These are phyloP conservation scores for Patagioenas fasciata DNA, from an alignment of 2,113 vertebrate genomes.

Conservation along the genomic window DNA sequence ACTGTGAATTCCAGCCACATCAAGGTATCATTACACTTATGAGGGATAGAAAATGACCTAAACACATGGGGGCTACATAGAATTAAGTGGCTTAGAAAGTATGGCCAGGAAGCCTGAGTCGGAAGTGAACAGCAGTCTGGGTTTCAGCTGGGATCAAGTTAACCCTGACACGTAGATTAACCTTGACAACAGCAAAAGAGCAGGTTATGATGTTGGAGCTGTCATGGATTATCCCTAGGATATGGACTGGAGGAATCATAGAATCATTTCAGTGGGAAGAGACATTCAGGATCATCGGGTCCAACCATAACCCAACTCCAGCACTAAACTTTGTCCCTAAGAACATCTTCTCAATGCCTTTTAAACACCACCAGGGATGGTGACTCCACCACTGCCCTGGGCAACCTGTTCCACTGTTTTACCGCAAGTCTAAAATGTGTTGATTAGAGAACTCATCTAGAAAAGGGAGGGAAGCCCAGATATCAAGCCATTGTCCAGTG, in stretches of 20 bases:
- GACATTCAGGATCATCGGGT: too few species aligned
- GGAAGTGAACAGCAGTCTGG: background rate
- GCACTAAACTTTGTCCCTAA: too few species aligned
- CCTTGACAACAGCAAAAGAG: background rate
- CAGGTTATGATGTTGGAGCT: background rate
- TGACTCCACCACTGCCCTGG: too few species aligned
- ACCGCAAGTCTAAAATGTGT: background rate
- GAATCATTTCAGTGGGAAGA: too few species aligned
- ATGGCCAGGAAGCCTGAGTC: background rate
- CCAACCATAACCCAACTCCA: too few species aligned
- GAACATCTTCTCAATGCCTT: too few species aligned
- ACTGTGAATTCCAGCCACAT: background rate
- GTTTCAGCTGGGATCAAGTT: too few species aligned
- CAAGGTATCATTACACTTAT: background rate
- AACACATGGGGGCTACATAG: fast-evolving
- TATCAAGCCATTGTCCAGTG: background rate
- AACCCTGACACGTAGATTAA: too few species aligned
- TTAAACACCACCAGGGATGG: too few species aligned
- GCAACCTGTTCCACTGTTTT: too few species aligned
- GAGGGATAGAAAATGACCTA: background rate
- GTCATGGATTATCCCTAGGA: background rate
- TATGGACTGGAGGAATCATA: background rate
- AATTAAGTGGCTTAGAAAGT: background rate
- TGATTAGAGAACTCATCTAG: background rate
- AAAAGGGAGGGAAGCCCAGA: background rate